A percentile compares a stretch with the other conserved stretches of the same genome.
Conservation (phyloP, 1,140 invertebrate genomes). For the Atta cephalotes region DNA sequence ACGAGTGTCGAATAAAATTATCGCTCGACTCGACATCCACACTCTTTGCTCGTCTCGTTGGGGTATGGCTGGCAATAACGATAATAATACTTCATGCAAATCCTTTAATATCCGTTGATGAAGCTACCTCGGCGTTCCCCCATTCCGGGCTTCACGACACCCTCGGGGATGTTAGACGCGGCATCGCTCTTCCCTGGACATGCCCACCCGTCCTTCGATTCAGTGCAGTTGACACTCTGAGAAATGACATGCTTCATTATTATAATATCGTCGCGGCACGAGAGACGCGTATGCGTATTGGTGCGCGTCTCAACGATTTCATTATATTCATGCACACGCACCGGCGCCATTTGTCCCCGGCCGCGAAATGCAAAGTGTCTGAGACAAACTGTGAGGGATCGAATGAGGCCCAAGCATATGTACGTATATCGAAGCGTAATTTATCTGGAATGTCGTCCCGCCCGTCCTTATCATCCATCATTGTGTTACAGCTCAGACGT, state of each 20-base stretch:
- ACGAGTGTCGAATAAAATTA: conserved; percentile 76
- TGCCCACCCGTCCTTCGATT: conserved; percentile 81
- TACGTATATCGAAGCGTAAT: conserved; percentile 53
- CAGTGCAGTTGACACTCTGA: conserved; percentile 86
- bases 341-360: conserved; percentile 78
- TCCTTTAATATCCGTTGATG: conserved; percentile 86
- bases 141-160: conserved; percentile 78
- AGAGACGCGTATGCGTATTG: conserved; percentile 34
- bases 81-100: conserved; percentile 86
- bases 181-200: conserved; percentile 77
- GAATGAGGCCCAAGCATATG: conserved; percentile 40
- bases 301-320: conserved; percentile 64
- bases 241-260: conserved; percentile 85
- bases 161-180: conserved; percentile 80
- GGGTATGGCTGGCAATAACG: conserved; percentile 80
- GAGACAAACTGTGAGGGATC: conserved; percentile 27
- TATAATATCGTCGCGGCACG: conserved; percentile 78
- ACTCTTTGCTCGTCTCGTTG: conserved; percentile 48
- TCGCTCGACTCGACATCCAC: conserved; percentile 64
- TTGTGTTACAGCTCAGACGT: conserved; percentile 21
- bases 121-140: conserved; percentile 78
- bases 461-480: conserved; percentile 56
- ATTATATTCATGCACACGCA: conserved; percentile 82
- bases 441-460: conserved; percentile 38
- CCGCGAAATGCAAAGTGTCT: conserved; percentile 61